Percentiles rank a stretch among this genome's conserved stretches.
Conservation (phyloP, 1,140 invertebrate species). For the Oscheius sp. region DNA sequence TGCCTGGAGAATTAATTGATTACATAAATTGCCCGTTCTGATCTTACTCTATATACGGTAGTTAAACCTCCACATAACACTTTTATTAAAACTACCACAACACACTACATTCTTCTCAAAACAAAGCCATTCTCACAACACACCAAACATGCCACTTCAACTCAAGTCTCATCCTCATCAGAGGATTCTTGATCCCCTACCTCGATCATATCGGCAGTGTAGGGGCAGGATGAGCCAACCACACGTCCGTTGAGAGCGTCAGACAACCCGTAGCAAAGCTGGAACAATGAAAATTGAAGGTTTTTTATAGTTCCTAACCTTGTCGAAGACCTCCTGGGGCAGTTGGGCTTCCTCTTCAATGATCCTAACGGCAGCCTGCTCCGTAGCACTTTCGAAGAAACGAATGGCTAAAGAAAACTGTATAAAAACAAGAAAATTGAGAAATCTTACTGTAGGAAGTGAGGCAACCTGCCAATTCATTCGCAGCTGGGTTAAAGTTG, state of each 20-base stretch:
- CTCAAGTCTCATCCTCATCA: background rate
- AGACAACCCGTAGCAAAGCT: conserved; percentile 39
- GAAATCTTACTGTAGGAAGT: conserved; percentile 55
- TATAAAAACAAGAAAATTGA: background rate
- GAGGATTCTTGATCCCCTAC: background rate
- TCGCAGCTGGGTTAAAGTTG: conserved; percentile 57
- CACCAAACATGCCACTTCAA: no score
- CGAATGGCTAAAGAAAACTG: conserved; percentile 40
- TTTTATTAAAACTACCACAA: no score
- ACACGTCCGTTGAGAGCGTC: conserved; percentile 28
- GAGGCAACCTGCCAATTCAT: conserved; percentile 55
- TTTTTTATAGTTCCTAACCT: conserved; percentile 16
- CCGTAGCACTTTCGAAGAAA: conserved; percentile 48
- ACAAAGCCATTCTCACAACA: no score
- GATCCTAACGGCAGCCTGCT: conserved; percentile 45
- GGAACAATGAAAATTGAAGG: conserved; percentile 13
- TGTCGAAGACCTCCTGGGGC: conserved; percentile 41
- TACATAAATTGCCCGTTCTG: no score
- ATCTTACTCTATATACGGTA: no score
- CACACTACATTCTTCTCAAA: no score
- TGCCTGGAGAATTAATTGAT: no score
- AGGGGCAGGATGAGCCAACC: conserved; percentile 18
- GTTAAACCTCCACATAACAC: no score
- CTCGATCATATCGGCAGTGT: conserved; percentile 1
- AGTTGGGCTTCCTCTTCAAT: conserved; percentile 52